Evolutionary conservation across 2,888 invertebrate genomes (phyloP).

Genomic region (Linnaemya tessellans): DNA sequence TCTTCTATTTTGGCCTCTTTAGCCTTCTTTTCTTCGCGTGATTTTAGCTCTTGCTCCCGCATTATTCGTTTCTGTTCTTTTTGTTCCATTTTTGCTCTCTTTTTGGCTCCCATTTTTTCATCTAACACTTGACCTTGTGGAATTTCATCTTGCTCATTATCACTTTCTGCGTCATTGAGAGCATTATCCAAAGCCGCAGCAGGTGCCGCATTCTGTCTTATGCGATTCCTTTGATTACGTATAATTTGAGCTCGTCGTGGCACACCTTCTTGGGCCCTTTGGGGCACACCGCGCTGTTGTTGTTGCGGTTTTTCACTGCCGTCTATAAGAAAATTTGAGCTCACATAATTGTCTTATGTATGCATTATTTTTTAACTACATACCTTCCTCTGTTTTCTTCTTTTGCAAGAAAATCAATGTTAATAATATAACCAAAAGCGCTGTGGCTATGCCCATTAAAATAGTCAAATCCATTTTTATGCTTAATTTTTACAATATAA

Average conservation of each 20-base stretch:
- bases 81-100: constrained; percentile 95
- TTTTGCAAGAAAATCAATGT: constrained; percentile 82
- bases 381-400: constrained; percentile 64
- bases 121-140: constrained; percentile 83
- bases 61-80: constrained; percentile 94
- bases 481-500: constrained; percentile 30
- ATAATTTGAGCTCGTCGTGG: constrained; percentile 89
- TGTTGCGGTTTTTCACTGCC: constrained; percentile 71
- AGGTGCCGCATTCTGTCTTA: constrained; percentile 82
- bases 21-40: constrained; percentile 91
- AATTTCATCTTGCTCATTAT: constrained; percentile 82
- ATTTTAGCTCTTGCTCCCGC: constrained; percentile 91
- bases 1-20: constrained; percentile 90
- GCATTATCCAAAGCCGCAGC: constrained; percentile 84
- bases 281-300: constrained; percentile 78
- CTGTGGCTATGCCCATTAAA: constrained; percentile 83
- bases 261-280: constrained; percentile 84
- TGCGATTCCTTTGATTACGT: constrained; percentile 86
- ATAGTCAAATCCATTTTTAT: constrained; percentile 60
- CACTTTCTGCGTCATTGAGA: constrained; percentile 84
- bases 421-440: constrained; percentile 82
- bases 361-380: constrained; percentile 9
- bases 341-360: neutral
- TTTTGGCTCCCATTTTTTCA: constrained; percentile 96
- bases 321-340: constrained; percentile 60